Conservation (phyloP, 2,888 invertebrate species). For the Lucinisca nassula region DNA sequence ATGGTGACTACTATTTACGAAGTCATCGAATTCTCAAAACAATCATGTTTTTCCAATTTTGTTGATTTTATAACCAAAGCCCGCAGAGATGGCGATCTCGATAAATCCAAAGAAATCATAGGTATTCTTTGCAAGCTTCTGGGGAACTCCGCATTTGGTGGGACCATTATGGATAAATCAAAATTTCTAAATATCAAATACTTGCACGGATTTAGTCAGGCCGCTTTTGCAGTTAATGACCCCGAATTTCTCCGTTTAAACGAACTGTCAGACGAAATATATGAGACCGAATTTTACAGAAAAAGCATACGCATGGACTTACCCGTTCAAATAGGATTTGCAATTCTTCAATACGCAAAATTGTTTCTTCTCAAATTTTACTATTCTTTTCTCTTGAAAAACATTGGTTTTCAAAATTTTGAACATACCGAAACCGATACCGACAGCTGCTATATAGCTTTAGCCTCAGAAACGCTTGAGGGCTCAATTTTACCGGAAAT, state of each 20-base stretch:
- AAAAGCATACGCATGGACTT: conserved; percentile 29
- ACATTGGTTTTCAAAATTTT: not conserved
- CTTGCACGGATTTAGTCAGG: not conserved
- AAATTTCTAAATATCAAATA: conserved; percentile 35
- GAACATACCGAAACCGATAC: conserved; percentile 22
- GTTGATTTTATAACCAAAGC: conserved; percentile 12
- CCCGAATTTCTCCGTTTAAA: not conserved
- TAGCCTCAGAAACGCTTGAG: conserved; percentile 25
- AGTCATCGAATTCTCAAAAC: conserved; percentile 31
- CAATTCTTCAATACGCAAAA: conserved; percentile 71
- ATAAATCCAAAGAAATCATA: conserved; percentile 14
- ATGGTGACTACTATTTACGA: conserved; percentile 33
- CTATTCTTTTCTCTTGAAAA: not conserved
- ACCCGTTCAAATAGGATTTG: conserved; percentile 65
- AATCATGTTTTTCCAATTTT: conserved; percentile 26
- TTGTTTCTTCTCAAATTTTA: not conserved
- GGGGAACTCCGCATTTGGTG: conserved; percentile 25
- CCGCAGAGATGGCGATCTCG: conserved; percentile 30
- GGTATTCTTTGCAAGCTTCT: conserved; percentile 20
- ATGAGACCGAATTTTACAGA: conserved; percentile 40
- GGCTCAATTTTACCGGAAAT: conserved; percentile 34
- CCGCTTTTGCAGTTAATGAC: not conserved
- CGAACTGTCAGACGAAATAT: not conserved
- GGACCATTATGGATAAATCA: conserved; percentile 22
- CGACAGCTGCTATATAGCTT: conserved; percentile 38